A percentile compares a stretch with the other conserved stretches of the same genome.
phyloP scores from a whole-genome alignment of 2,888 invertebrate species.

The Pinctada fucata region DNA sequence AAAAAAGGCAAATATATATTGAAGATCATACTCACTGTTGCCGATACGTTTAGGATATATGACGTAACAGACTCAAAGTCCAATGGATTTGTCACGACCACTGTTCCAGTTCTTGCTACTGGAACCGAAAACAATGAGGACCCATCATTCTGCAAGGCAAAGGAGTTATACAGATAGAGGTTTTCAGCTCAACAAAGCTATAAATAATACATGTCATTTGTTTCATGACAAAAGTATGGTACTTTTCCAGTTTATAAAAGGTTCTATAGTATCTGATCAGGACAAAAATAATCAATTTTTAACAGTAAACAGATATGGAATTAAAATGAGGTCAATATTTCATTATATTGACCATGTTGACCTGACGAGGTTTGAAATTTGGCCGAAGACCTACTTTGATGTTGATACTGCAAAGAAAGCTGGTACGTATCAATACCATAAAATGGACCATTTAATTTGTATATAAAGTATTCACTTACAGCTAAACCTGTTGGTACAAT shows the following conservation, averaged over 20 bases:
- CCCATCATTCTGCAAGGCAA: constrained; percentile 39
- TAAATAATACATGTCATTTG: not conserved
- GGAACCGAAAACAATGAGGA: constrained; percentile 32
- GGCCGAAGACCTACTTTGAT: no score
- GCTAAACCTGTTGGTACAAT: constrained; percentile 39
- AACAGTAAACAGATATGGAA: no score
- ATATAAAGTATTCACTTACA: constrained; percentile 24
- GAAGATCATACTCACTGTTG: constrained; percentile 27
- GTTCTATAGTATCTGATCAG: no score
- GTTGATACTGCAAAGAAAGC: no score
- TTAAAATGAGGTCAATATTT: no score
- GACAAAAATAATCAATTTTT: no score
- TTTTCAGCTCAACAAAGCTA: not conserved
- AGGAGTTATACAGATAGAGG: no score
- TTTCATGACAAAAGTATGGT: constrained; percentile 3
- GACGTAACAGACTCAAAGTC: constrained; percentile 36
- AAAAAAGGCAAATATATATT: no score
- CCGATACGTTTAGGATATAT: constrained; percentile 38
- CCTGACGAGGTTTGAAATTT: no score
- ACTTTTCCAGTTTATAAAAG: not conserved
- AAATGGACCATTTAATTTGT: not conserved
- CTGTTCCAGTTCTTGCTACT: constrained; percentile 19
- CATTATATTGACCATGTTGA: no score
- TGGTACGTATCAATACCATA: no score
- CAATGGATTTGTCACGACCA: constrained; percentile 29